phyloP scores from a whole-genome alignment of 2,113 vertebrate genomes.

The Scatophagus argus region DNA sequence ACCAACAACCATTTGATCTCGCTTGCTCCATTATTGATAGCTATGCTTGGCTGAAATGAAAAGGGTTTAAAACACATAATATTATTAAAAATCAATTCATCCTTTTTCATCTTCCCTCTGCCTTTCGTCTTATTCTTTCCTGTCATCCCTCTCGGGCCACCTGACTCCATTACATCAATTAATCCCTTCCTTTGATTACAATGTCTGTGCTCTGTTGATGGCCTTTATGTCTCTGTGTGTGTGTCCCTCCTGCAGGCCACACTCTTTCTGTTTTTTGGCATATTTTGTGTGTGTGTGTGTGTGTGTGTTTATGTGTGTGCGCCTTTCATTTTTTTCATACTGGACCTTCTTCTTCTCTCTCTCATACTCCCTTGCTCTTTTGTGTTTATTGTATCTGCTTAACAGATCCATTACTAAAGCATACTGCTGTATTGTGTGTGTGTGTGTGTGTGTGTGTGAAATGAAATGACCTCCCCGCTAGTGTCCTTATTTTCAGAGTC shows the following conservation, averaged over 20 bases:
- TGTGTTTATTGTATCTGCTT: slow-evolving; percentile 9
- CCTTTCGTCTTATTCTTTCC: slow-evolving; percentile 33
- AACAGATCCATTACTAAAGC: slow-evolving; percentile 2
- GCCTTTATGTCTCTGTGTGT: slow-evolving; percentile 20
- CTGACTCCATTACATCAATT: slow-evolving; percentile 53
- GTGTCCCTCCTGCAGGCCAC: not conserved
- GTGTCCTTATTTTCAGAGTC: slow-evolving; percentile 59
- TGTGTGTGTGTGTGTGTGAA: slow-evolving; percentile 17
- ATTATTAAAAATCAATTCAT: slow-evolving; percentile 65
- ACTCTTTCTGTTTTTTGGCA: slow-evolving; percentile 1
- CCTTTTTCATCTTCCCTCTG: slow-evolving; percentile 45
- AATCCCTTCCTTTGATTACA: slow-evolving; percentile 52
- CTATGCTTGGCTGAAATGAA: slow-evolving; percentile 52
- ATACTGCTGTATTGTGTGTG: not conserved
- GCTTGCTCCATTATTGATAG: slow-evolving; percentile 51
- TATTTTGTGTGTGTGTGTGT: not conserved
- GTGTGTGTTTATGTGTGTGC: not conserved
- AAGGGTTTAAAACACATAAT: slow-evolving; percentile 53
- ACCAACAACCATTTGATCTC: slow-evolving; percentile 32
- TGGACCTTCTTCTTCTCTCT: not conserved
- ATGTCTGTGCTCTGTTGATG: slow-evolving; percentile 25
- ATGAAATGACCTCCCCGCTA: slow-evolving; percentile 51
- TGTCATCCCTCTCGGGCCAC: slow-evolving; percentile 24
- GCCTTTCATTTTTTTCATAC: not conserved
- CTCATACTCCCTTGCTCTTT: not conserved